Percentiles rank a stretch among this genome's conserved stretches.
phyloP scores from a whole-genome alignment of 2,888 invertebrate species.

The Listrodromus nycthemerus region DNA sequence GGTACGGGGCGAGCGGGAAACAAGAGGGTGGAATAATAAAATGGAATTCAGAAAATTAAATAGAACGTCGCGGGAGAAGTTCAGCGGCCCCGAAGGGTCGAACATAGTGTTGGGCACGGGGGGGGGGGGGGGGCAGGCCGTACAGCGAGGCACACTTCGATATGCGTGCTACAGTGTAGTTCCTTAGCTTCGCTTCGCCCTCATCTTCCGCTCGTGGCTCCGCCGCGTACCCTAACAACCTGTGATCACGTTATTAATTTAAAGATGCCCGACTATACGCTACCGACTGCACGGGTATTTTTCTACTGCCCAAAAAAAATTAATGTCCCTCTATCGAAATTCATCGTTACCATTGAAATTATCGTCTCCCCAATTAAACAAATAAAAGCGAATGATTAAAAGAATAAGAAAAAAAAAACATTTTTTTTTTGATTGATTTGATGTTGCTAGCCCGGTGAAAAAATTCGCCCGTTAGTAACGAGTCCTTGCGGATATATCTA shows the following conservation, averaged over 20 bases:
- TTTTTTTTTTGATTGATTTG: no score
- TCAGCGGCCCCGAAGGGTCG: neutral
- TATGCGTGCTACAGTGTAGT: conserved; percentile 20
- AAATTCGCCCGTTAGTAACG: no score
- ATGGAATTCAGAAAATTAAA: conserved; percentile 46
- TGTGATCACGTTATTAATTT: conserved; percentile 84
- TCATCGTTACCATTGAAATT: neutral
- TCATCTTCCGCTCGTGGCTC: conserved; percentile 20
- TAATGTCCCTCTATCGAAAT: neutral
- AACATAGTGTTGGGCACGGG: neutral
- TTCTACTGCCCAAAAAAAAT: neutral
- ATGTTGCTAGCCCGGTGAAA: no score
- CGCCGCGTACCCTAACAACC: conserved; percentile 78
- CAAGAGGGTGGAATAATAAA: conserved; percentile 31
- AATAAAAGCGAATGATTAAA: neutral
- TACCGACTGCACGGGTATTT: conserved; percentile 79
- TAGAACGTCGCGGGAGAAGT: conserved; percentile 23
- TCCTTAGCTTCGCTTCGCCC: conserved; percentile 24
- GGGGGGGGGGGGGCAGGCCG: neutral
- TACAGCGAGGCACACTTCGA: conserved; percentile 45
- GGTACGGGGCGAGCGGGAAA: conserved; percentile 34
- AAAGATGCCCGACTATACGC: conserved; percentile 81
- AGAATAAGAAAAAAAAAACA: no score
- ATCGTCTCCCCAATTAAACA: neutral
- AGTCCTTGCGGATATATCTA: no score